Percentiles rank a stretch among this genome's conserved stretches.
phyloP scores from a whole-genome alignment of 1,140 invertebrate genomes.

The Conus ventricosus region DNA sequence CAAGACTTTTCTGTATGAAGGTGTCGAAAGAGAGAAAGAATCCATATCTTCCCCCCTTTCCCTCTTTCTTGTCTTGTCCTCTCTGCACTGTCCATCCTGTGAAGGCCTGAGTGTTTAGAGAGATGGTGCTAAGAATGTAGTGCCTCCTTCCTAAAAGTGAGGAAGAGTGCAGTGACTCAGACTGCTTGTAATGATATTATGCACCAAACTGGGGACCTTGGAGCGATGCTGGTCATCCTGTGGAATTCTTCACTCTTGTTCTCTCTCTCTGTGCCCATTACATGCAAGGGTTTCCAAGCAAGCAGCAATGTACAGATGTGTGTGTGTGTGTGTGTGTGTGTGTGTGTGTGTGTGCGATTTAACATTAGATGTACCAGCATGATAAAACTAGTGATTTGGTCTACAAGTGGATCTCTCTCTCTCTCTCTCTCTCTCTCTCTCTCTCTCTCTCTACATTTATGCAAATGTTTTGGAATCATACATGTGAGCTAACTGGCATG shows the following conservation, averaged over 20 bases:
- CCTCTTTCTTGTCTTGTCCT: neutral
- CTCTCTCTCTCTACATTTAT: too few relatives aligned
- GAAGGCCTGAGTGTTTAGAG: neutral
- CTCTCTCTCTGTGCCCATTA: neutral
- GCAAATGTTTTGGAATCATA: too few relatives aligned
- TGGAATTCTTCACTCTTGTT: neutral
- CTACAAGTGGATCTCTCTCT: too few relatives aligned
- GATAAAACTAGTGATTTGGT: too few relatives aligned
- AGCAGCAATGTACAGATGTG: neutral
- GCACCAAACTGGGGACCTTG: neutral
- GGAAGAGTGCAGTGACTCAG: neutral
- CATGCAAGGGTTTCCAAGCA: neutral
- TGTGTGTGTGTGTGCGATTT: neutral
- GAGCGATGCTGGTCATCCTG: neutral
- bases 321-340: slow-evolving; percentile 6
- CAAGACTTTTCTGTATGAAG: too few relatives aligned
- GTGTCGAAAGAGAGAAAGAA: too few relatives aligned
- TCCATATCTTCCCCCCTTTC: too few relatives aligned
- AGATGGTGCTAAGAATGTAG: neutral
- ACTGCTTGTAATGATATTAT: neutral
- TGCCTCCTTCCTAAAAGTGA: neutral
- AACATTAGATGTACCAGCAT: too few relatives aligned
- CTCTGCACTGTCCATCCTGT: neutral
- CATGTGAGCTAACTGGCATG: too few relatives aligned
- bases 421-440: too few relatives aligned